Conservation (phyloP, 2,113 vertebrate species). For the Delphinapterus leucas region DNA sequence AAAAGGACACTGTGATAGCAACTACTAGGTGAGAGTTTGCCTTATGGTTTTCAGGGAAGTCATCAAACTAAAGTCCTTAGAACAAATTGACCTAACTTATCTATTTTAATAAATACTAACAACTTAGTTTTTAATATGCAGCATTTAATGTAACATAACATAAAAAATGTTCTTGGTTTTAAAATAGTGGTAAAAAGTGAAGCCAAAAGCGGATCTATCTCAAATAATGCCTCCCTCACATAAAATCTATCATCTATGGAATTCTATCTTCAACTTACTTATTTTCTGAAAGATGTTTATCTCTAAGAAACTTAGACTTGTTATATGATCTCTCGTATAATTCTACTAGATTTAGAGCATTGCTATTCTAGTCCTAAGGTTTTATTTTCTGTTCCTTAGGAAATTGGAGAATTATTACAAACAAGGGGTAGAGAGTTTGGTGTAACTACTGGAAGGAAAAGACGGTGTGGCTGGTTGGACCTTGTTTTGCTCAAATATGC, state of each 20-base stretch:
- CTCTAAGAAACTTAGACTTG: not conserved
- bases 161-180: not conserved
- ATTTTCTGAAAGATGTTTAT: slow-evolving; percentile 9
- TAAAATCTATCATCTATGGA: not conserved
- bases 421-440: slow-evolving; percentile 94
- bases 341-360: not conserved
- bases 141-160: not conserved
- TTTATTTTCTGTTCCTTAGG: slow-evolving; percentile 53
- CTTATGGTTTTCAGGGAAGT: not conserved
- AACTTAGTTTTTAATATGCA: not conserved
- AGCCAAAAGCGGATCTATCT: not conserved
- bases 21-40: not conserved
- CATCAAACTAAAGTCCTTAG: not conserved
- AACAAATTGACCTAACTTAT: not conserved
- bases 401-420: slow-evolving; percentile 91
- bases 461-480: slow-evolving; percentile 98
- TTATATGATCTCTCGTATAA: not conserved
- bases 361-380: not conserved
- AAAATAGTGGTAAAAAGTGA: not conserved
- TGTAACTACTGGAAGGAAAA: slow-evolving; percentile 96
- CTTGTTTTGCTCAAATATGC: slow-evolving; percentile 95
- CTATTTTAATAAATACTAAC: not conserved
- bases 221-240: not conserved
- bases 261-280: not conserved
- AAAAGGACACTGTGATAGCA: not conserved